Evolutionary conservation across 2,113 vertebrate genomes (phyloP), one percentile per base, ranked within the genome.

Genomic region (Epinephelus cyanopodus): DNA sequence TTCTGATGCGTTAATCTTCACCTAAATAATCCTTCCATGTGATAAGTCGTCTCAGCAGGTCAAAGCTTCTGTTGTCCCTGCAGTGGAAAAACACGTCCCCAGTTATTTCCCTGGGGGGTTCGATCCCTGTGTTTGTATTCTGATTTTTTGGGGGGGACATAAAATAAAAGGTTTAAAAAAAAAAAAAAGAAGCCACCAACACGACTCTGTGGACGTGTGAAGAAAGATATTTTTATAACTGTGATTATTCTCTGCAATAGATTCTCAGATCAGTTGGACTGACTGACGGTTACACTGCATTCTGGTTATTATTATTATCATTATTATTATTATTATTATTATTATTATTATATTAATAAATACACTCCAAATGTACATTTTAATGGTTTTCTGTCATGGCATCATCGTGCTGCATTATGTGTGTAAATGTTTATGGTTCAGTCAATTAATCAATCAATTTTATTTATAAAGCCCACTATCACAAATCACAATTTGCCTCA

Each of bases 141-240:
- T 13, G 21, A 48, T 23, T 25, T 72, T 33, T 42, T 21, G 23
- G 2, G 14, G 27, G 58, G 3, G 23, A 12, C 45, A 67, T 60
- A 64, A 62, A 74, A 66, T 23, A 37, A 65, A 50, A 54, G 54
- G 70, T 79, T 71, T 27, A 47, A 77, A 63, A 63, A 37, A 47
- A 77, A 63, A 63, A 70, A 45, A 47, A 77, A 63, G 57, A 65
- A 74, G 25, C 45, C 39, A 64, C 10, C n/a, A 64, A 72, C 66
- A 27, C 12, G 15, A 53, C 25, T 69, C n/a, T 25, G 42, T 60
- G 25, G 52, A 74, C 45, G 25, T 23, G 47, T 50, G 19, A 66
- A 68, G 62, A 87, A 64, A 79, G 48, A 79, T 89, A 89, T 91
- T 91, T 91, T 91, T 89, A 73, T 89, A 89, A 79, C 77, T 83